Evolutionary conservation across 1,140 invertebrate species (phyloP), one percentile per base, ranked within the genome.

Genomic region (Bombus turneri): DNA sequence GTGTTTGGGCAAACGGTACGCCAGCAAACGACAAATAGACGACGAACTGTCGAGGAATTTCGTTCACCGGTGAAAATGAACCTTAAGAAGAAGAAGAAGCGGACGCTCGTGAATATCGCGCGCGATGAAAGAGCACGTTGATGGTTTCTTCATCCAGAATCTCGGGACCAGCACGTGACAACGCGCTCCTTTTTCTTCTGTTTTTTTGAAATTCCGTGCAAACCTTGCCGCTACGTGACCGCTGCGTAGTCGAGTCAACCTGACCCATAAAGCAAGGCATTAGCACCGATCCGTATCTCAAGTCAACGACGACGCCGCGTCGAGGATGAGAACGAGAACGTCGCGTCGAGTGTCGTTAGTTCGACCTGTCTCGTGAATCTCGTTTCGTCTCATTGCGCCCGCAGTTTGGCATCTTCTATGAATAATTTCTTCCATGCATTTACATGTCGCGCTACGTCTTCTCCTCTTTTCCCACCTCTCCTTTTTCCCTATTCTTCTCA

Each of bases 361-460:
- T 88, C 87, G 82, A 88, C 84, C 90, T 87, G 87, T 78, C 85
- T 57, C 86, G 79, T 80, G 89, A 92, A 92, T 92, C 90, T 89
- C 90, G 86, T 92, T 90, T 90, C 92, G 86, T 93, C 89, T 92
- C 89, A 89, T 93, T 91, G 92, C 90, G 86, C 89, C 83, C 82
- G 28, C 62, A 82, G 76, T 79, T 82, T 89, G 88, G 89, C 88
- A 90, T 88, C 89, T 91, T 88, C 90, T 89, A 91, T 92, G 92
- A 93, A 93, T 93, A 93, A 93, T 92, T 91, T 93, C 91, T 86
- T 87, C 81, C 88, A 83, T 87, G 74, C 87, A 90, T 90, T 90
- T 90, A 89, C 85, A 90, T 90, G 88, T 83, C 59, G 81, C 62
- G 25, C 53, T 57, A 39, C 62, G 39, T 72, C 37, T 59, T 39